Evolutionary conservation across 2,888 invertebrate species (phyloP), one percentile per base, ranked within the genome.

Genomic region (Frankliniella fusca): DNA sequence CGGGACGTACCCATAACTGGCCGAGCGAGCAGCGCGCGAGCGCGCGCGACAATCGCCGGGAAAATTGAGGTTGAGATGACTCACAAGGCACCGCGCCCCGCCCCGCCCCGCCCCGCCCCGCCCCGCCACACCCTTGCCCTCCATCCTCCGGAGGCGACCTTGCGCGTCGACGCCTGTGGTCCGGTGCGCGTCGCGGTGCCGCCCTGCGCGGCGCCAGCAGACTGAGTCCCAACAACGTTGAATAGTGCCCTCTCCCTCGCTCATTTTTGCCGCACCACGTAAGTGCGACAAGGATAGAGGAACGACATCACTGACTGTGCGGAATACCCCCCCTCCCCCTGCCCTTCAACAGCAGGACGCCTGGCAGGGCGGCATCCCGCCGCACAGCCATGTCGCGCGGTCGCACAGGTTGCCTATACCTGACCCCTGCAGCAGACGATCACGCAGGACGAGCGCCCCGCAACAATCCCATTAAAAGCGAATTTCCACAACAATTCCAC

Each of bases 51-150:
- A 54, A 54, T 54, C 54, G 20, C 18, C n/a, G 70, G 70, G 23
- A 27, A 76, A 76, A 76, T 76, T 76, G 70, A 76, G 70, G 70
- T 27, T 76, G 70, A 27, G 70, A 76, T 76, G 70, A 76, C 70
- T 76, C 70, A 76, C 70, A 70, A 23, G 20, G 23, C 70, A 23
- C 70, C 23, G 70, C 70, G 70, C 70, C 9, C 11, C 70, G 70
- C 70, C 70, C 5, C n/a, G 65, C n/a, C 65, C 5, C n/a, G 65
- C n/a, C 65, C 20, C n/a, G 65, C 65, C 65, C n/a, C 65, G 65
- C 65, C 20, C 65, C n/a, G 65, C 65, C 54, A 15, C 54, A 18
- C 54, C 54, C 54, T 54, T 18, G 20, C 65, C n/a, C 65, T 18
- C 65, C 65, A 11, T 54, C 38, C 38, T 38, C 38, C 38, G 38